phyloP scores from a whole-genome alignment of 2,797 vertebrate genomes.

The Mallotus villosus region DNA sequence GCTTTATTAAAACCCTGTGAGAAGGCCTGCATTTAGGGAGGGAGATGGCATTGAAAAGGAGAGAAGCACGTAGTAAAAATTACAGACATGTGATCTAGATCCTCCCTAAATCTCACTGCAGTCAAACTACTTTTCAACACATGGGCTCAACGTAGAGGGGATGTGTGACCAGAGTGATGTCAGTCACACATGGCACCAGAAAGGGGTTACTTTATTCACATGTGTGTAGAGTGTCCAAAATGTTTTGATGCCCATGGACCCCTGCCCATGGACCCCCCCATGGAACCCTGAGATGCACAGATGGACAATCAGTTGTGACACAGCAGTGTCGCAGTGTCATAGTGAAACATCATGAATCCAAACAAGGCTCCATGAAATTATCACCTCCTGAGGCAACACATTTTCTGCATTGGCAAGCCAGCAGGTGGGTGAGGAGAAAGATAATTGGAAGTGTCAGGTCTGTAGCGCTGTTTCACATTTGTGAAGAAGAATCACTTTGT shows the following conservation, averaged over 20 bases:
- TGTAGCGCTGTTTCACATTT: conserved; percentile 20
- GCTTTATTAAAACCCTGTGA: neutral
- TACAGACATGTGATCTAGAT: neutral
- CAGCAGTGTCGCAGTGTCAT: neutral
- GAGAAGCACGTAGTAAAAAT: neutral
- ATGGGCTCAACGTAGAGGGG: neutral
- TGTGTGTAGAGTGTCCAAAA: neutral
- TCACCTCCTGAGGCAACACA: conserved; percentile 4
- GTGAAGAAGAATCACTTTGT: conserved; percentile 5
- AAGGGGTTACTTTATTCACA: neutral
- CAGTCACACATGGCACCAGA: neutral
- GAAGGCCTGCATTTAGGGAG: neutral
- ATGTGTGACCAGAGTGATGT: neutral
- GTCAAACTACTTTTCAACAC: neutral
- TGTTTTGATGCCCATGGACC: neutral
- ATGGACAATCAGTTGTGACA: neutral
- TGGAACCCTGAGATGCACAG: neutral
- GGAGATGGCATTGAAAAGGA: neutral
- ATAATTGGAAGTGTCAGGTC: conserved; percentile 33
- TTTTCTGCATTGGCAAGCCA: conserved; percentile 24
- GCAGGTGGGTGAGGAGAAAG: conserved; percentile 18
- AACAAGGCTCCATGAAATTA: conserved; percentile 19
- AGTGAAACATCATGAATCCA: conserved; percentile 14
- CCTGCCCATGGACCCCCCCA: no score
- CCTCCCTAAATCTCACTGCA: neutral